Evolutionary conservation across 2,888 invertebrate species (phyloP).

Genomic region (Cylloceria caligata): DNA sequence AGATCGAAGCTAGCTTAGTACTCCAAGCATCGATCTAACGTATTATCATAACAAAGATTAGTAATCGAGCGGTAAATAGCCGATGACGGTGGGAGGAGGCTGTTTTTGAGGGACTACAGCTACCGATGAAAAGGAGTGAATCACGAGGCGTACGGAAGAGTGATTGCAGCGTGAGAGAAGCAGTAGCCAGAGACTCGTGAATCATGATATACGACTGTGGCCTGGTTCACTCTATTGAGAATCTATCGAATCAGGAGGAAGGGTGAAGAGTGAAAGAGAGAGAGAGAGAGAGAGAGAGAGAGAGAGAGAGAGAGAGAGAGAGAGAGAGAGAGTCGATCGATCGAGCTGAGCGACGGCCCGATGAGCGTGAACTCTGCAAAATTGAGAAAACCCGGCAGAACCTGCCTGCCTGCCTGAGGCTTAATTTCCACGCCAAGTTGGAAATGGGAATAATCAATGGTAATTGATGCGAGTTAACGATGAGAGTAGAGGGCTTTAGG

Average conservation of each 20-base stretch:
- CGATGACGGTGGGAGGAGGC: neutral
- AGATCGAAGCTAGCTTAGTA: neutral
- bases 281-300: neutral
- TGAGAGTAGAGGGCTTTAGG: conserved; percentile 13
- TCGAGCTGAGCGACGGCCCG: conserved; percentile 11
- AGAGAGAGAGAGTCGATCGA: conserved; percentile 9
- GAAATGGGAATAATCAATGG: conserved; percentile 69
- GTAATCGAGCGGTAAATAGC: neutral
- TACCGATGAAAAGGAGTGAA: conserved; percentile 1
- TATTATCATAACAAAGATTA: neutral
- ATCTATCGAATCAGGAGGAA: conserved; percentile 24
- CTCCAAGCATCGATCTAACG: neutral
- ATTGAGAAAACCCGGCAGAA: neutral
- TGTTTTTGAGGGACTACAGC: neutral
- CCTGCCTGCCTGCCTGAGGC: neutral
- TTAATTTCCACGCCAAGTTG: conserved; percentile 59
- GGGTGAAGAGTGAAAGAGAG: no score
- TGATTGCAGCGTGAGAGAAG: conserved; percentile 3
- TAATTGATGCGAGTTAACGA: conserved; percentile 69
- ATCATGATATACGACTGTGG: conserved; percentile 17
- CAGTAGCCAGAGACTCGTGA: neutral
- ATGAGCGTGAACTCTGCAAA: conserved; percentile 15
- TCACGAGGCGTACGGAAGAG: neutral
- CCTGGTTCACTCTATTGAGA: conserved; percentile 31
- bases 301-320: conserved; percentile 1